A percentile compares a stretch with the other conserved stretches of the same genome.
Conservation (phyloP, 1,140 invertebrate genomes). For the Papilio xuthus region DNA sequence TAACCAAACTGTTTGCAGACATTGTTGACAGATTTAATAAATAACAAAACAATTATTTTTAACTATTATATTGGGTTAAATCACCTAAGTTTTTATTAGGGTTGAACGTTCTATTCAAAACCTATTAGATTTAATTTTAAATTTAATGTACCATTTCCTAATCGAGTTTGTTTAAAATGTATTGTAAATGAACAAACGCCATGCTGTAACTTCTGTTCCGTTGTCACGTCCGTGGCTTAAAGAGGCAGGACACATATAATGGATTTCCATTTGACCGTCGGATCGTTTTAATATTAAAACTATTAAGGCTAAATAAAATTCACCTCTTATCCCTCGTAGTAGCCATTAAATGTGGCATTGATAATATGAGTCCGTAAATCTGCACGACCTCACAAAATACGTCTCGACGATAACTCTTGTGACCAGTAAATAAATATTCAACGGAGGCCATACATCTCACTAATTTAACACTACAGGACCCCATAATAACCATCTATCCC, state of each 20-base stretch:
- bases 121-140: too few species aligned
- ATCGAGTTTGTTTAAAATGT: too few species aligned
- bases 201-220: too few species aligned
- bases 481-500: slow-evolving; percentile 77
- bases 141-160: too few species aligned
- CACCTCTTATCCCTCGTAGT: background rate
- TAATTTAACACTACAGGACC: slow-evolving; percentile 77
- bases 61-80: too few species aligned
- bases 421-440: slow-evolving; percentile 77
- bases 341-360: background rate
- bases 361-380: slow-evolving; percentile 42
- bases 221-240: background rate
- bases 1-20: background rate
- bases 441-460: slow-evolving; percentile 72
- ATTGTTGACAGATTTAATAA: background rate
- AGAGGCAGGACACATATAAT: background rate
- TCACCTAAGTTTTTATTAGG: too few species aligned
- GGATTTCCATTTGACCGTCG: background rate
- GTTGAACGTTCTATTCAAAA: too few species aligned
- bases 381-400: slow-evolving; percentile 37
- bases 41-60: too few species aligned
- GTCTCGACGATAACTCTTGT: slow-evolving; percentile 60
- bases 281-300: background rate
- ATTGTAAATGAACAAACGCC: too few species aligned
- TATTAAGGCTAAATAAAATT: background rate